Conservation (phyloP, 2,797 vertebrate species). For the Acanthurus lineatus region DNA sequence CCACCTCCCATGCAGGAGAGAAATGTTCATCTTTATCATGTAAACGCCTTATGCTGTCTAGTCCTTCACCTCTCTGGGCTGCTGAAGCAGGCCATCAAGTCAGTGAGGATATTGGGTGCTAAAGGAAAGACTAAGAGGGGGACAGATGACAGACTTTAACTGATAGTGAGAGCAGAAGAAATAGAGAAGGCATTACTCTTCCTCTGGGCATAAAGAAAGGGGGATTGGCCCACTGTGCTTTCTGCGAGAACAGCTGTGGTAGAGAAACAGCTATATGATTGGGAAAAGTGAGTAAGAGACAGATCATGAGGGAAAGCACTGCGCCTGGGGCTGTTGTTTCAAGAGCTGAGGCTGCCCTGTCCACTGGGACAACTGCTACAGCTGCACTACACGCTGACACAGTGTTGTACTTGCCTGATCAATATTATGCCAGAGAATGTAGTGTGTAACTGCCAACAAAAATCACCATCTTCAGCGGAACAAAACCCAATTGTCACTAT, state of each 20-base stretch:
- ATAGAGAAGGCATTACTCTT: constrained; percentile 35
- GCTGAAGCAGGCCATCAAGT: constrained; percentile 16
- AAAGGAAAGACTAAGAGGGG: constrained; percentile 21
- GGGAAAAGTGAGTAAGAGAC: constrained; percentile 60
- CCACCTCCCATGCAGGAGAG: constrained; percentile 13
- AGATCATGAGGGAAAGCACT: constrained; percentile 60
- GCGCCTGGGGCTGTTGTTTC: constrained; percentile 57
- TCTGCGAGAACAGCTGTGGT: constrained; percentile 51
- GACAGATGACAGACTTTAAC: constrained; percentile 12
- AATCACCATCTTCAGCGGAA: constrained; percentile 23
- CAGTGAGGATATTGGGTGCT: constrained; percentile 20
- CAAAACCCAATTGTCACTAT: constrained; percentile 7
- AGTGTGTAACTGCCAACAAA: constrained; percentile 3
- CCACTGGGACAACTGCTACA: constrained; percentile 47
- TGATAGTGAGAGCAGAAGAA: constrained; percentile 40
- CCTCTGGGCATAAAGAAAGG: constrained; percentile 28
- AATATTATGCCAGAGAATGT: constrained; percentile 38
- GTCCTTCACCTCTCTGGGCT: constrained; percentile 44
- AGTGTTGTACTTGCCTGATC: constrained; percentile 51
- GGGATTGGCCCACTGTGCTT: constrained; percentile 34
- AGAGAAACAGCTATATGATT: constrained; percentile 50
- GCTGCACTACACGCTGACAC: constrained; percentile 34
- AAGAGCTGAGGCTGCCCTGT: constrained; percentile 37
- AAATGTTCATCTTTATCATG: constrained; percentile 34
- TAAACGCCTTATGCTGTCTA: constrained; percentile 19